Percentiles rank a stretch among this genome's conserved stretches.
These are phyloP conservation scores for Prosopocoilus inquinatus DNA, from an alignment of 2,888 invertebrate species.

Conservation along the genomic window DNA sequence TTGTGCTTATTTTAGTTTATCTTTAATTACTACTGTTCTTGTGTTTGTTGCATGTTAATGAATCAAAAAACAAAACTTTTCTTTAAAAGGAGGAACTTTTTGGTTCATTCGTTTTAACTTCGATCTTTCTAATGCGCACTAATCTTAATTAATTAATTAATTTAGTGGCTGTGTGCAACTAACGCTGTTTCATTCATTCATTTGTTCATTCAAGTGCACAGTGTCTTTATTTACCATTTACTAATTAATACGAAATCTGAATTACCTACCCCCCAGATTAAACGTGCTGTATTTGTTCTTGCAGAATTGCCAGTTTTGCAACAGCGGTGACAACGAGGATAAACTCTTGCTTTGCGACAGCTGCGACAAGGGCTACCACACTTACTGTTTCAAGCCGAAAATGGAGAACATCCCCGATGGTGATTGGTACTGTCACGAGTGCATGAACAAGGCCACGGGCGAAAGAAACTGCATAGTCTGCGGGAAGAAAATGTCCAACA, in stretches of 20 bases:
- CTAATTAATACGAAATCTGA: neutral
- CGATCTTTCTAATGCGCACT: slow-evolving; percentile 13
- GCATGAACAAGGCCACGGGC: slow-evolving; percentile 89
- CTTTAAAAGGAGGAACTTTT: neutral
- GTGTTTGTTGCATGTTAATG: slow-evolving; percentile 21
- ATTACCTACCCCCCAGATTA: no score
- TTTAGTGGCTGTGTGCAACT: slow-evolving; percentile 20
- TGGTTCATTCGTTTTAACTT: neutral
- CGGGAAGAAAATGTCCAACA: slow-evolving; percentile 64
- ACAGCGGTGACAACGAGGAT: slow-evolving; percentile 94
- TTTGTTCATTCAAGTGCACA: slow-evolving; percentile 11
- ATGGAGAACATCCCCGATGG: slow-evolving; percentile 97
- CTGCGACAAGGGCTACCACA: slow-evolving; percentile 98
- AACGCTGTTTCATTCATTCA: slow-evolving; percentile 13
- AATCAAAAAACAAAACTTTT: neutral
- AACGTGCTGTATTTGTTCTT: slow-evolving; percentile 35
- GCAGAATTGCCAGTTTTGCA: slow-evolving; percentile 97
- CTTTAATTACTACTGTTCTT: slow-evolving; percentile 22
- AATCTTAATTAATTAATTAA: slow-evolving; percentile 19
- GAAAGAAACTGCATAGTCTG: slow-evolving; percentile 94
- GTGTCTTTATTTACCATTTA: neutral
- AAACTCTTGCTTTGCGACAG: slow-evolving; percentile 93
- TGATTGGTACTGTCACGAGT: slow-evolving; percentile 98
- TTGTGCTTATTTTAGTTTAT: slow-evolving; percentile 45
- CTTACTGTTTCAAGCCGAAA: slow-evolving; percentile 96